Conservation (phyloP, 2,888 invertebrate genomes). For the Harpalus rubripes region DNA sequence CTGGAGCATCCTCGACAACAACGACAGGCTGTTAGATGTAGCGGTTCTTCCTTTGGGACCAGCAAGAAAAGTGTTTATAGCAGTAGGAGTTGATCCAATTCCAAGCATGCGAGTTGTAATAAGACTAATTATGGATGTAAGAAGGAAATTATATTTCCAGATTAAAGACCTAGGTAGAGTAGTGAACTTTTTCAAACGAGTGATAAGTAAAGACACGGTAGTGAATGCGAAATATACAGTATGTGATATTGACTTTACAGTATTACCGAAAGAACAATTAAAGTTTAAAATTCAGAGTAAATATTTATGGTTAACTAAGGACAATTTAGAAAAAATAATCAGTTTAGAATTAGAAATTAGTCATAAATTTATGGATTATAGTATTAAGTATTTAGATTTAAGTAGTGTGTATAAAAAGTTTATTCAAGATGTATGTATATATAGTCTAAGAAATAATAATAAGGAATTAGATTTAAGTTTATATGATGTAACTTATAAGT, state of each 20-base stretch:
- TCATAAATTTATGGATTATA: too few relatives aligned
- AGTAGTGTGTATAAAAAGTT: background rate
- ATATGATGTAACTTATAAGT: background rate
- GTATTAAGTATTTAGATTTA: background rate
- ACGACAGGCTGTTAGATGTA: background rate
- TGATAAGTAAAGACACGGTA: too few relatives aligned
- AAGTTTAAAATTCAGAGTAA: background rate
- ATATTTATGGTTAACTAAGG: background rate
- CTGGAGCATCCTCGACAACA: background rate
- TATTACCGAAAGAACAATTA: slow-evolving; percentile 13
- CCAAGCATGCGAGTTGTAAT: background rate
- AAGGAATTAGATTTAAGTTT: slow-evolving; percentile 12
- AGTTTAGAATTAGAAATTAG: slow-evolving; percentile 9
- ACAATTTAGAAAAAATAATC: background rate
- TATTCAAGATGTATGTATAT: slow-evolving; percentile 12
- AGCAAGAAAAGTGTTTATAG: slow-evolving; percentile 4
- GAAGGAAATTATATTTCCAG: background rate
- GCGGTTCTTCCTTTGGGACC: background rate
- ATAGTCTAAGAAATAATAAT: background rate
- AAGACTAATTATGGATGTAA: background rate
- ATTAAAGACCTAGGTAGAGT: background rate
- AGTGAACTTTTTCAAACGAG: too few relatives aligned
- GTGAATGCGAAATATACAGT: background rate
- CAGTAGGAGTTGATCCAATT: background rate
- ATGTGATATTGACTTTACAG: background rate